A percentile compares a stretch with the other conserved stretches of the same genome.
phyloP scores from a whole-genome alignment of 2,113 vertebrate species.

The Equus przewalskii region DNA sequence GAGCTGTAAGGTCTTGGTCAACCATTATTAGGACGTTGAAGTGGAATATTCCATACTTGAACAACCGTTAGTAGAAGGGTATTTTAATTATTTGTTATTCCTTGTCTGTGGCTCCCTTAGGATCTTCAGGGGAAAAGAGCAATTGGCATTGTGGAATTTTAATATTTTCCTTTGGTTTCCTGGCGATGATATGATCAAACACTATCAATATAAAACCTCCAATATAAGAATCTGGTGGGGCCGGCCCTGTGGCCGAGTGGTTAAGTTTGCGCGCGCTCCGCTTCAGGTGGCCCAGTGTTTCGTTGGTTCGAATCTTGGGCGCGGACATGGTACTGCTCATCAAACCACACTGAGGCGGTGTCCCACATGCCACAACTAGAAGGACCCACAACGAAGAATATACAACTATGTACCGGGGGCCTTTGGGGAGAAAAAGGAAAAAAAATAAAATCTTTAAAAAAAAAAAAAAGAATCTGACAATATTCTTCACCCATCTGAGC shows the following conservation, averaged over 20 bases:
- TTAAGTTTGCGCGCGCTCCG: too few species aligned
- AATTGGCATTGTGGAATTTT: neutral
- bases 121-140: neutral
- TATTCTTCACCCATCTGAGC: neutral
- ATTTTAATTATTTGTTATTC: constrained; percentile 13
- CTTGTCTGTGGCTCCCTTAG: neutral
- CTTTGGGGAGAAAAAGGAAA: too few species aligned
- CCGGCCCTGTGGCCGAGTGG: too few species aligned
- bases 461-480: neutral
- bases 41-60: neutral
- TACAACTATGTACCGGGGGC: too few species aligned
- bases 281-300: too few species aligned
- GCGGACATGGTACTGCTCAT: too few species aligned
- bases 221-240: neutral
- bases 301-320: too few species aligned
- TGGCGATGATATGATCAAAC: neutral
- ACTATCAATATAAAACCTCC: neutral
- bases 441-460: too few species aligned
- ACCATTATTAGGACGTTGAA: neutral
- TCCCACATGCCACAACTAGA: too few species aligned
- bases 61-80: neutral
- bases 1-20: neutral
- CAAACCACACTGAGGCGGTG: too few species aligned
- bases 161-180: neutral
- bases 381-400: too few species aligned